These are phyloP conservation scores for Lagopus leucura DNA, from an alignment of 2,113 vertebrate species.

Conservation along the genomic window DNA sequence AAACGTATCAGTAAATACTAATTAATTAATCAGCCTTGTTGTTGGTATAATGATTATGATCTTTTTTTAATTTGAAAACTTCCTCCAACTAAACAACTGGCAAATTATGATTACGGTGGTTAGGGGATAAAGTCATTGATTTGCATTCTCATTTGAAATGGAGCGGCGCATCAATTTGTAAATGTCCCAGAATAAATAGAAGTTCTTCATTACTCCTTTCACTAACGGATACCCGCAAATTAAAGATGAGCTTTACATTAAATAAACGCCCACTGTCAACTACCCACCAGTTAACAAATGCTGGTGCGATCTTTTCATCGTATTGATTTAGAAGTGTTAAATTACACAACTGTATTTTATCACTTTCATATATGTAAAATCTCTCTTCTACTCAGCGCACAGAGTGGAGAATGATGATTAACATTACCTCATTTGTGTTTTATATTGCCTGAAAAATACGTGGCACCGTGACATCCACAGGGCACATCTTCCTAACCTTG, in stretches of 20 bases:
- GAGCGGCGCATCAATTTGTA: conserved; percentile 19
- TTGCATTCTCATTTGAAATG: neutral
- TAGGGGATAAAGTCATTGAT: conserved; percentile 52
- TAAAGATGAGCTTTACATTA: neutral
- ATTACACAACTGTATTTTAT: conserved; percentile 21
- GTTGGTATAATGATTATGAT: conserved; percentile 3
- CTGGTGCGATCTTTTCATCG: neutral
- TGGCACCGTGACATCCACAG: neutral
- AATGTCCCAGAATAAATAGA: conserved; percentile 40
- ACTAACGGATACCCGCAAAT: neutral
- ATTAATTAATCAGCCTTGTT: conserved; percentile 58
- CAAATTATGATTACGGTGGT: conserved; percentile 22
- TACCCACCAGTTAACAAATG: neutral
- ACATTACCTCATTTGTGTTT: conserved; percentile 50
- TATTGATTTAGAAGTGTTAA: conserved; percentile 53
- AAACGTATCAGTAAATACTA: conserved; percentile 44
- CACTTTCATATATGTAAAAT: conserved; percentile 32
- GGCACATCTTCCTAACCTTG: conserved; percentile 55
- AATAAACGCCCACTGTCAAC: neutral
- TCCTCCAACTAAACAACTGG: conserved; percentile 44
- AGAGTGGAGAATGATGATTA: conserved; percentile 33
- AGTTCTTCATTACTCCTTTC: conserved; percentile 22
- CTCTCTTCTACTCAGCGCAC: neutral
- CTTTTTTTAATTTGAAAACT: conserved; percentile 22
- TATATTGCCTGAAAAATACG: conserved; percentile 43